Evolutionary conservation across 2,113 vertebrate genomes (phyloP), one percentile per base, ranked within the genome.

Genomic region (Hemichromis elongatus): DNA sequence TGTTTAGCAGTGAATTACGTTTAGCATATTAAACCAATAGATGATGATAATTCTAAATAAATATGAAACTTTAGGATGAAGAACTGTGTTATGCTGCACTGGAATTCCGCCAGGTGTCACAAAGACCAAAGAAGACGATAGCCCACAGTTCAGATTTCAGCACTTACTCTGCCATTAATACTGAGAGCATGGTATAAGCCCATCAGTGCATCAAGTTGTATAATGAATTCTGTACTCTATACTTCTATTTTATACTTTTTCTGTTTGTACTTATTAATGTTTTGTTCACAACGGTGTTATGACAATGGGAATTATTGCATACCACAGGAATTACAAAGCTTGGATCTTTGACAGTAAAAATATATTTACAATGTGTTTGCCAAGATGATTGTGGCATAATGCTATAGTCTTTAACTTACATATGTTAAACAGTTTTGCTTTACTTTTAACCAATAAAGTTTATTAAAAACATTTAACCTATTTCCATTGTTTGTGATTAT

Each of bases 21-120:
- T 24, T 24, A 40, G 13, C 63, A 19, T 73, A 42, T 42, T 2
- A 47, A 4, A 73, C 26, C 5, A 28, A 18, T 7, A 7, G 14
- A 28, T 28, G 24, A 2, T 73, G 21, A 47, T 47, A 11, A 73
- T 47, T 47, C 24, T 73, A 73, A 50, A 73, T 45, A 16, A 45
- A 79, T 7, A 50, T 79, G 9, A 37, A 63, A 35, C 13, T 13
- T 10, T 33, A 80, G 79, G 56, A 35, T 82, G 80, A 73, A 57
- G 24, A 82, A 4, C 37, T 73, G 18, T 82, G 33, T 73, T 82
- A 73, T 30, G 63, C 63, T 21, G 80, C 66, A 13, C 63, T 82
- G 63, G 63, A 73, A 73, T 56, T 73, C 35, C 80, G 4, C 13
- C 33, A 42, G 33, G 0, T 24, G 0, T 75, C 81, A 30, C 33